Base-by-base conservation (phyloP, 2,888 invertebrate species). In the Eupeodes latifasciatus region DNA sequence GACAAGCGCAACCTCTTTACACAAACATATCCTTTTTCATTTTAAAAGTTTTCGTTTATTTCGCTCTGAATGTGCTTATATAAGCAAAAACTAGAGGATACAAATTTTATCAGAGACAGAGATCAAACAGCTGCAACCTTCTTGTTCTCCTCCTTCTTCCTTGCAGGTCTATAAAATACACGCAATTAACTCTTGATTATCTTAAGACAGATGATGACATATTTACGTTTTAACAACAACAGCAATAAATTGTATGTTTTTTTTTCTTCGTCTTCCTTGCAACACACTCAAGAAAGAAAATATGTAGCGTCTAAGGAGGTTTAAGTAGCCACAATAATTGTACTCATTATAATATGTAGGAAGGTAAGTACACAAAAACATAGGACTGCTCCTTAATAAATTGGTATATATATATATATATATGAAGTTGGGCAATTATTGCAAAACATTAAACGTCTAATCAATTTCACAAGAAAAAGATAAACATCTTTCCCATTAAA, bases 371-470 rank as follows among this genome's bases (percentile, higher is more conserved):
- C 40, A 40, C 40, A 40, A 40, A 40, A 40, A 40, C 27, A 27
- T 27, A 27, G 27, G 27, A 27, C 27, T 27, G 27, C 27, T 27
- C 27, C 27, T 3, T 27, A 27, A 27, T 27, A 27, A 2, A 27
- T 27, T 27, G 27, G 27, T 27, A 27, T 27, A 27, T 27, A 27
- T 12, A 19, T 12, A 19, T 19, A 1, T 19, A 44, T 44, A 44
- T 55, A 7, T n/a, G 1, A 34, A 10, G 71, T 72, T 47, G 72
- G 34, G 34, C 72, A 72, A 72, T 72, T 66, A 81, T 81, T 81
- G 69, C 40, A 76, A 81, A 49, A 82, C 47, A 82, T 59, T 51
- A n/a, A 66, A 47, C 64, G 19, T 66, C 74, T 82, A 82, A 86
- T 82, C 78, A 79, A 85, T 81, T 82, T 74, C 57, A 14, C 16